Base-by-base conservation (phyloP, 2,888 invertebrate genomes). In the Sphaerophoria rueppellii region DNA sequence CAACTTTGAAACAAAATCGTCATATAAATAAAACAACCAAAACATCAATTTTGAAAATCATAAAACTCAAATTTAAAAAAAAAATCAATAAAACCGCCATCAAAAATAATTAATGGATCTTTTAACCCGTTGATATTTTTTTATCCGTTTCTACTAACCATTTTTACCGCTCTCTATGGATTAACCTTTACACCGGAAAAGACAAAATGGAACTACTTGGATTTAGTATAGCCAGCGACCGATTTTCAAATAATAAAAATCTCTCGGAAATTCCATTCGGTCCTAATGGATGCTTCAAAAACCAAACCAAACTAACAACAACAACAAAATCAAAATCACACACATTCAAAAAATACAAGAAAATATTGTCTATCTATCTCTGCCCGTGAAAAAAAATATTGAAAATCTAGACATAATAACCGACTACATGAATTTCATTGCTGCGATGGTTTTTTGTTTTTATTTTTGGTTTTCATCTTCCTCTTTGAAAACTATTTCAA, bases 171-270 rank as follows among this genome's bases (percentile, higher is more conserved):
- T 67, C 73, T 77, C 72, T 75, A 6, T 74, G 67, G 70, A 72
- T 81, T 48, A 75, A 76, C 74, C 85, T 76, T 81, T 77, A 85
- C 85, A 77, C 81, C 81, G 76, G 76, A 85, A 76, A 85, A 85
- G 85, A 81, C 81, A 58, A 57, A 85, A 77, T 72, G 70, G 60
- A 81, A 85, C 85, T 85, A 85, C 54, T 70, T 55, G 37, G 76
- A 70, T 81, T 85, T 54, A 81, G 40, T 73, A 81, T 77, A 73
- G 85, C 81, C 85, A 85, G 81, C 85, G 70, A 77, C 70, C 81
- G 81, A 81, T 77, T 77, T 60, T 43, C 54, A 81, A 81, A 85
- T 81, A 81, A 85, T 81, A 76, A 85, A 85, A 76, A 24, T 24
- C 24, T 58, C 54, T 67, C 61, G 73, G 70, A 72, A 72, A 77